phyloP scores from a whole-genome alignment of 2,113 vertebrate species.

The Protomyctophum bolini region DNA sequence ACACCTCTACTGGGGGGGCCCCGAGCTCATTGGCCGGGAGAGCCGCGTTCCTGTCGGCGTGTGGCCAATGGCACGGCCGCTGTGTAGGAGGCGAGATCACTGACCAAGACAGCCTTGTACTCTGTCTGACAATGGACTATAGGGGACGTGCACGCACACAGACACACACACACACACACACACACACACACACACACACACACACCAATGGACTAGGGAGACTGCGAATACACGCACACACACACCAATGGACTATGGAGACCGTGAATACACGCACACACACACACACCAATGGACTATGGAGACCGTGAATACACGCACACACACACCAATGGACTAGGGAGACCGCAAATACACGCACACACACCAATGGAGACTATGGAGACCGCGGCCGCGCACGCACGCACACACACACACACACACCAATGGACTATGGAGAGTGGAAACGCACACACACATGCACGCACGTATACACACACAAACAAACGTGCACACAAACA shows the following conservation, averaged over 20 bases:
- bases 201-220: not conserved
- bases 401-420: too few relatives aligned
- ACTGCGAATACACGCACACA: too few relatives aligned
- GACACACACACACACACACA: not conserved
- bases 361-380: not conserved
- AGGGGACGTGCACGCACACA: conserved; percentile 10
- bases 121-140: conserved; percentile 52
- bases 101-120: conserved; percentile 57
- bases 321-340: too few relatives aligned
- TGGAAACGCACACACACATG: not conserved
- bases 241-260: too few relatives aligned
- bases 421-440: too few relatives aligned
- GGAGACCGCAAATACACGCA: not conserved
- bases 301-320: conserved; percentile 3
- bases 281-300: conserved; percentile 38
- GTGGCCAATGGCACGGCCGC: conserved; percentile 47
- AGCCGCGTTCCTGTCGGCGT: conserved; percentile 38
- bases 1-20: conserved; percentile 30
- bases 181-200: conserved; percentile 3
- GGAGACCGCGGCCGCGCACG: too few relatives aligned
- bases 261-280: too few relatives aligned
- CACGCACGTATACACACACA: conserved; percentile 11
- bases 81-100: conserved; percentile 53
- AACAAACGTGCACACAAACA: conserved; percentile 1
- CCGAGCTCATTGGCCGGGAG: conserved; percentile 57